Evolutionary conservation across 1,140 invertebrate genomes (phyloP).

Genomic region (Pomphorhynchus laevis): DNA sequence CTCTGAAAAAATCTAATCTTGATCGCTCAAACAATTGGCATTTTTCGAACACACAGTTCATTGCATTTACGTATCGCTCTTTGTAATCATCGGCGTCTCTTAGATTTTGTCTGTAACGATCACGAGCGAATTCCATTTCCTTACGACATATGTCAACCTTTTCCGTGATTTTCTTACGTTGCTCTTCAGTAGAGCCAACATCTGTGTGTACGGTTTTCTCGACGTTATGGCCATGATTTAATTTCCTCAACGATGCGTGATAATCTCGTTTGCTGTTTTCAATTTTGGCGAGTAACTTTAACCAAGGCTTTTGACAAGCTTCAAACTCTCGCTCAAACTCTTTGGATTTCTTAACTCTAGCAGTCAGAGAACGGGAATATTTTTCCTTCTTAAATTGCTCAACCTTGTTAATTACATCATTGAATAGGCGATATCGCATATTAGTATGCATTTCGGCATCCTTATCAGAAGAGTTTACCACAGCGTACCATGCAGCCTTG

Average conservation of each 20-base stretch:
- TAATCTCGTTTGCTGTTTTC: background rate
- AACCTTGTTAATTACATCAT: background rate
- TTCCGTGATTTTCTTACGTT: background rate
- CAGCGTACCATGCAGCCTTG: background rate
- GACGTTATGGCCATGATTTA: background rate
- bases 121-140: background rate
- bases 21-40: background rate
- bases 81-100: background rate
- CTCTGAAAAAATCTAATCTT: background rate
- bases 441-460: background rate
- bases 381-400: background rate
- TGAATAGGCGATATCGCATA: background rate
- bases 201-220: background rate
- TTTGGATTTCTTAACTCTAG: background rate
- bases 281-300: background rate
- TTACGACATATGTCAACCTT: background rate
- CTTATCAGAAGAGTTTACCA: background rate
- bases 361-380: background rate
- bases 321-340: background rate
- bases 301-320: background rate
- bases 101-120: background rate
- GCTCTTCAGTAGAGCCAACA: no score
- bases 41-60: background rate
- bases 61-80: background rate
- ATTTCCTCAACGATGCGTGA: background rate